These are phyloP conservation scores for Pipra filicauda DNA, from an alignment of 2,113 vertebrate genomes.

Conservation along the genomic window DNA sequence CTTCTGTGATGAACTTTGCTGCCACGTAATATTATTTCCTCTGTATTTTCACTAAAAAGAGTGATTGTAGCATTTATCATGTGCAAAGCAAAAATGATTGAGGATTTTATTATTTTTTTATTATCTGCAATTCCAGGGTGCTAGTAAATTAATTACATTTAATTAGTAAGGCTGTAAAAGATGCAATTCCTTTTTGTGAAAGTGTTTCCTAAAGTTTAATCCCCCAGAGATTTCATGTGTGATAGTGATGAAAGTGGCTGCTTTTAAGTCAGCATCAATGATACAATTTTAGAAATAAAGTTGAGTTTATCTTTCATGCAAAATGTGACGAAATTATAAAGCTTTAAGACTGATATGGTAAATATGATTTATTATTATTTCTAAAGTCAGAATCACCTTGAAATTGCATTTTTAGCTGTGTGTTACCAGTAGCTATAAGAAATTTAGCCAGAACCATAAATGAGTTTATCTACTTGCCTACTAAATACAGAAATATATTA, in stretches of 20 bases:
- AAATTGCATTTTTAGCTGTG: background rate
- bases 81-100: background rate
- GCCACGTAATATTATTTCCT: conserved; percentile 5
- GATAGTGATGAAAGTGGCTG: background rate
- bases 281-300: background rate
- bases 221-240: background rate
- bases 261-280: background rate
- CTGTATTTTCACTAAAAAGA: background rate
- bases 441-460: background rate
- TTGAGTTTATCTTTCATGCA: background rate
- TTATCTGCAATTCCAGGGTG: background rate
- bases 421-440: background rate
- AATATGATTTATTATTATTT: background rate
- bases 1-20: background rate
- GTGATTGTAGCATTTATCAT: background rate
- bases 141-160: conserved; percentile 58
- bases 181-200: background rate
- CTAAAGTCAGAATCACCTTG: background rate
- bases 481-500: background rate
- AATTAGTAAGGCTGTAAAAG: conserved; percentile 59
- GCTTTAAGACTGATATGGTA: background rate
- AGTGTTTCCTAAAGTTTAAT: conserved; percentile 25
- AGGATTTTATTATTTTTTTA: background rate
- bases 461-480: background rate
- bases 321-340: background rate